Base-by-base conservation (phyloP, 2,113 vertebrate species). In the Corythornis vintsioides region DNA sequence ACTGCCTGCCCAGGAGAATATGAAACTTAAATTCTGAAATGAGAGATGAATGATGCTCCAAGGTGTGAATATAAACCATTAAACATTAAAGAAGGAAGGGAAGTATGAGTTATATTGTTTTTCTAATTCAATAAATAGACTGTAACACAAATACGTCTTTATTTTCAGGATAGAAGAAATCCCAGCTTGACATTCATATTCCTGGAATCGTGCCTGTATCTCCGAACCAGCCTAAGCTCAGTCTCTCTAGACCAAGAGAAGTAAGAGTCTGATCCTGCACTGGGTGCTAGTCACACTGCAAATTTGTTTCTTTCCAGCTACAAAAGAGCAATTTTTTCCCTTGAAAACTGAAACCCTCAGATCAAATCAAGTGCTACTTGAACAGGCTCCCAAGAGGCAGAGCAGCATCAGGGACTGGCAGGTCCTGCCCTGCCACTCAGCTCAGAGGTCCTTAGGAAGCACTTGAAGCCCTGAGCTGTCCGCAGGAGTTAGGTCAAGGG, bases 131-230 rank as follows among this genome's bases (percentile, higher is more conserved):
- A 10, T 52, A 47, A 71, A 35, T 29, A 61, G 40, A 33, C 24
- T 18, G 17, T 13, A 33, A 82, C 33, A 40, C 52, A 42, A 20
- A 59, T 29, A 45, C 1, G 3, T 63, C 60, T 82, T 53, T 56
- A 33, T 76, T 80, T 73, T 72, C 79, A 22, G 18, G 12, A 22
- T 29, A 63, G 52, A 63, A 66, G 26, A 8, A 4, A 4, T 8
- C 12, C 26, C 67, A 56, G 14, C 25, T 65, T 45, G 73, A 71
- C 14, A 7, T 75, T 26, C 29, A 2, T 11, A n/a, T 75, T 76
- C 31, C 53, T 1, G 0, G n/a, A 59, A 53, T 20, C 2, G 2
- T 7, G 25, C 43, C 56, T 31, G 11, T 53, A 3, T 31, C 35
- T 31, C n/a, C 0, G 0, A 29, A 69, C 14, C 53, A 86, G 22